Evolutionary conservation across 2,888 invertebrate genomes (phyloP), one percentile per base, ranked within the genome.

Genomic region (Drosophila colorata): DNA sequence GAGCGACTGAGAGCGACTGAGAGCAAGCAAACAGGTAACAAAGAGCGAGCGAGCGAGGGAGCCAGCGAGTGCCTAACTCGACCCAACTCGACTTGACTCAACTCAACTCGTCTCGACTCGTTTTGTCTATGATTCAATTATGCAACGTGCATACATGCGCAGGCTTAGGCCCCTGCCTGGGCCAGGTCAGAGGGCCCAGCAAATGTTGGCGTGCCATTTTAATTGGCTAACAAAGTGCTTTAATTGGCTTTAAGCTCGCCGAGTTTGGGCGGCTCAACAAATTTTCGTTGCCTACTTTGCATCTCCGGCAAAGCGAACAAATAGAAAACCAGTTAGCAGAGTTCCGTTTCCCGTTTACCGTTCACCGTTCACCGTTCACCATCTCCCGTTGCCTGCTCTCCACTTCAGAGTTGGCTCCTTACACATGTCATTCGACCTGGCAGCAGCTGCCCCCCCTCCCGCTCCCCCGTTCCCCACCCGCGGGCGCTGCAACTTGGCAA

Each of bases 221-320:
- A 83, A 83, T 83, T 83, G 85, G 87, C 77, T 69, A 74, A 87
- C 85, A 84, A 79, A 81, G 71, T 69, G 76, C 70, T 84, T 78
- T 84, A 84, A 83, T 84, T 87, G 85, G 61, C 87, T 87, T 77
- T 57, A 81, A 81, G 74, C 56, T 43, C 48, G 52, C 41, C 47
- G 31, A 33, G 37, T 49, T 43, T 56, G 41, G 43, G 9, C 37
- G 25, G 35, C 55, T 52, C 35, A 20, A 44, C 57, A 38, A 58
- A 56, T 63, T 59, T 43, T 40, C 38, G 16, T 46, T 53, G 41
- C 47, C 52, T 57, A 47, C 48, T 57, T 72, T 57, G 8, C 51
- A 53, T 35, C 52, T 11, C 33, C 33, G 13, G 33, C 33, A 23
- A 2, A 33, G 23, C 53, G 28, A 5, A 25, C 55, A 68, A 52